Evolutionary conservation across 2,888 invertebrate species (phyloP), one percentile per base, ranked within the genome.

Genomic region (Eulithis prunata): DNA sequence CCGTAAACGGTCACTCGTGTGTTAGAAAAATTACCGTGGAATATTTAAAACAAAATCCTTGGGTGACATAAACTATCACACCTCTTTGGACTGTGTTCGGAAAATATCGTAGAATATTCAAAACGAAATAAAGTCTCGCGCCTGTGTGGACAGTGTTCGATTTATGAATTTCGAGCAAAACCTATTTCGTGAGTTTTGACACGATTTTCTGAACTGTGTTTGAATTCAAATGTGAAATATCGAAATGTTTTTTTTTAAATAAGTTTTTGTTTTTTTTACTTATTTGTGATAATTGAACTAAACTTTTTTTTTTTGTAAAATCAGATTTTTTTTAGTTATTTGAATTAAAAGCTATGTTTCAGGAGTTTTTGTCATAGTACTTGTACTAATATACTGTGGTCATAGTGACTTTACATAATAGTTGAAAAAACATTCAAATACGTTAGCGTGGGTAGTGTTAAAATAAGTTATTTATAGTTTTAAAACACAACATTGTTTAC

Each of bases 381-480:
- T 6, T 32, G 6, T 21, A 21, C 21, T 21, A 21, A 21, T 21
- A 21, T 21, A 1, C 21, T 21, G 21, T 21, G 21, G 21, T 21
- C 21, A 32, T 32, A 32, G 32, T 51, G 51, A 32, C 2, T 28
- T 2, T 51, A 51, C 10, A 12, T 32, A 12, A 13, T n/a, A 21
- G 60, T 45, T 28, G 12, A 32, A 70, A 70, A 59, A 14, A 55
- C 36, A 65, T 70, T 68, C 68, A 69, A 73, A 69, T 67, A 63
- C 58, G 64, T 69, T 62, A 68, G 72, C 43, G 73, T 71, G 70
- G 72, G 74, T 74, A 75, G 75, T 75, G 74, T 79, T 63, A 73
- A 72, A 76, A 78, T 76, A 69, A 72, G 69, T 70, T 65, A 64
- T 74, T 64, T 68, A 72, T 72, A 72, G 64, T 69, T 75, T 73